Evolutionary conservation across 1,140 invertebrate species (phyloP).

Genomic region (Nymphalis io): DNA sequence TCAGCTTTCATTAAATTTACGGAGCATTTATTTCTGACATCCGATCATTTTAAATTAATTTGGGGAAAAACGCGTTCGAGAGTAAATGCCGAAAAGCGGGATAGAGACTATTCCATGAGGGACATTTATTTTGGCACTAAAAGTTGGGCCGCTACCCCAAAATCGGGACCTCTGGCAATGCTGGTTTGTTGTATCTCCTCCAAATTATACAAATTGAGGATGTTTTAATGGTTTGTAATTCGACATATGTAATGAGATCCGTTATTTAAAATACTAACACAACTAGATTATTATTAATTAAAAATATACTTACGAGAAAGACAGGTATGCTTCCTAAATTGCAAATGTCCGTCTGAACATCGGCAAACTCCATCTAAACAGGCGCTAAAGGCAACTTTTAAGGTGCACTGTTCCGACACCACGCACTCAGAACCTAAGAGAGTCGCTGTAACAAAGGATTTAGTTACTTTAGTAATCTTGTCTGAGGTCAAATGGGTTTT

Average conservation of each 20-base stretch:
- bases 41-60: constrained; percentile 5
- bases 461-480: constrained; percentile 24
- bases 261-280: background rate
- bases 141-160: too few species aligned
- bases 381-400: constrained; percentile 88
- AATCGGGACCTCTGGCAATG: too few species aligned
- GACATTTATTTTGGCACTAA: too few species aligned
- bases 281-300: background rate
- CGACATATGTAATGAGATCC: too few species aligned
- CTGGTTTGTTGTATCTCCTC: background rate
- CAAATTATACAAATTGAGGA: background rate
- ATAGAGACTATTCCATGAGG: too few species aligned
- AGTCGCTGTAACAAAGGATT: constrained; percentile 82
- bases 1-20: constrained; percentile 1
- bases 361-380: constrained; percentile 87
- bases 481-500: background rate
- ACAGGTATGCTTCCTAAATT: constrained; percentile 93
- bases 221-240: too few species aligned
- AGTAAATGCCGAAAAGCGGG: too few species aligned
- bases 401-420: constrained; percentile 87
- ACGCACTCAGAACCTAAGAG: constrained; percentile 87
- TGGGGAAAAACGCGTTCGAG: background rate
- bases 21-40: constrained; percentile 1
- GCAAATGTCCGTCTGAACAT: constrained; percentile 90
- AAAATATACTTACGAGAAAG: constrained; percentile 88